Conservation (phyloP, 2,113 vertebrate genomes). For the Ciconia maguari region DNA sequence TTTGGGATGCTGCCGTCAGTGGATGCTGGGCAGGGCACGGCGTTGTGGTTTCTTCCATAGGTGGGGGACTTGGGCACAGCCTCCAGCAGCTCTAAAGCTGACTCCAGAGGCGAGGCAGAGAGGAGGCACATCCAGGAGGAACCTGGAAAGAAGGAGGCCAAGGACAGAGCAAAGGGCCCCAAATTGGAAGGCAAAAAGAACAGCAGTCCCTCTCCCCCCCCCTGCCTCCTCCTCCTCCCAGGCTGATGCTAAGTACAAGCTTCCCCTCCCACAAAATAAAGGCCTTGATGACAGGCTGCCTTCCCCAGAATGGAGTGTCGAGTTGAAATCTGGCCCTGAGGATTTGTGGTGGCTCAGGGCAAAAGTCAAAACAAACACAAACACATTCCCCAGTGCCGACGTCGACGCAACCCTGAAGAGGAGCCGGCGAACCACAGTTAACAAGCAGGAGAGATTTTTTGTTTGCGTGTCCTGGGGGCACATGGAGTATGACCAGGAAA, state of each 20-base stretch:
- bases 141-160: background rate
- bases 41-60: rapidly evolving
- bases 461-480: background rate
- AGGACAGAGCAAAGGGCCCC: background rate
- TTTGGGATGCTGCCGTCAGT: background rate
- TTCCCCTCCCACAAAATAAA: background rate
- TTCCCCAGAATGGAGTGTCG: background rate
- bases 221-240: background rate
- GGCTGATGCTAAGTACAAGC: background rate
- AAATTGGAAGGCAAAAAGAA: background rate
- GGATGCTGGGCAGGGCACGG: rapidly evolving
- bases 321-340: constrained; percentile 3
- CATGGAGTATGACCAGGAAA: background rate
- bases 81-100: background rate
- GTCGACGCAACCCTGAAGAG: background rate
- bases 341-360: constrained; percentile 21
- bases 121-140: background rate
- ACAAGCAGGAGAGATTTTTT: background rate
- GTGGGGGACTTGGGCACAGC: background rate
- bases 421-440: background rate
- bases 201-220: background rate
- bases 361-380: constrained; percentile 39
- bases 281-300: constrained; percentile 25
- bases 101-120: rapidly evolving
- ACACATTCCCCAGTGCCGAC: constrained; percentile 4